These are phyloP conservation scores for Phalloptychus januarius DNA, from an alignment of 2,797 vertebrate genomes.

Conservation along the genomic window DNA sequence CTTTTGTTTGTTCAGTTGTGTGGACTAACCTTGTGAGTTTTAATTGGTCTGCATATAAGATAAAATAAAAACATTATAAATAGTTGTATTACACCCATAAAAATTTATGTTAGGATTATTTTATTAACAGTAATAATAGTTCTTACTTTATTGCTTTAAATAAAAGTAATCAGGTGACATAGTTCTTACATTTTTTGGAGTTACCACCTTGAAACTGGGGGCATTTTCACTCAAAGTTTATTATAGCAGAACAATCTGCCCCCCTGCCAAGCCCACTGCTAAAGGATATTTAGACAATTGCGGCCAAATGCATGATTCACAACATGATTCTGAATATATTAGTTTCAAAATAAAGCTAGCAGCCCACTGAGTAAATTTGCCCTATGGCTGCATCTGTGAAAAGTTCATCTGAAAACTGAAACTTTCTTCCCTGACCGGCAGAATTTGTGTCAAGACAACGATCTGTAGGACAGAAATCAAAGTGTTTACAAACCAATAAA, in stretches of 20 bases:
- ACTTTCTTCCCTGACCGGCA: background rate
- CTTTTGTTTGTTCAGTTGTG: background rate
- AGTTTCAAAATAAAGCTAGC: background rate
- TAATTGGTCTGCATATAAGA: background rate
- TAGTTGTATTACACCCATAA: background rate
- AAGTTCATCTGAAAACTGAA: background rate
- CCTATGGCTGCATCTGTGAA: background rate
- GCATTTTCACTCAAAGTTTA: background rate
- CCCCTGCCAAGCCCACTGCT: background rate
- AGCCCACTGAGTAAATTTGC: background rate
- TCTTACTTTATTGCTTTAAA: background rate
- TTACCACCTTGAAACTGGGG: background rate
- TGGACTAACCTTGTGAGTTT: background rate
- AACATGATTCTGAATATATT: background rate
- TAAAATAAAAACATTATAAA: background rate
- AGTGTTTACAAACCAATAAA: background rate
- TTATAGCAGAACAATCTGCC: background rate
- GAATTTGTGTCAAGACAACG: background rate
- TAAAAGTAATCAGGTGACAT: background rate
- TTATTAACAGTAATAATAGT: background rate
- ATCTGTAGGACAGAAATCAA: background rate
- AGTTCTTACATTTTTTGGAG: background rate
- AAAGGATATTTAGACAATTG: background rate
- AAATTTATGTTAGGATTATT: background rate
- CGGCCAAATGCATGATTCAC: background rate